Base-by-base conservation (phyloP, 2,113 vertebrate genomes). In the Elephantulus edwardii region DNA sequence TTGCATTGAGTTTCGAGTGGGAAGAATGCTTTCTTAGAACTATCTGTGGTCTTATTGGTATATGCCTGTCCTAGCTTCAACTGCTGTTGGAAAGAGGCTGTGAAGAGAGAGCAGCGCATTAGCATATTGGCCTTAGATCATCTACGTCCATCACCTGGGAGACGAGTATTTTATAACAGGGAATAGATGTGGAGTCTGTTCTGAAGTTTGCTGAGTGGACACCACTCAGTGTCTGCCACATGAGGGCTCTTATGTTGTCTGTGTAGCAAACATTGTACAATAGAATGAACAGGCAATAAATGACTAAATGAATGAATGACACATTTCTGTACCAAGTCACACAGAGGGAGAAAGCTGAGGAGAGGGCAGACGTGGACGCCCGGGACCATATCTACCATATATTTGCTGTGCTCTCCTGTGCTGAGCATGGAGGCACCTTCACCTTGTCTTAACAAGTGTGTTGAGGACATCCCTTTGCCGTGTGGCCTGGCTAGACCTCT, bases 171-270 rank as follows among this genome's bases (percentile, higher is more conserved):
- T 4, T 1, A 20, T 10, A 38, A 17, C 35, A 20, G 16, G 20
- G 64, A 42, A 24, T 24, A 8, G n/a, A 33, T 5, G 0, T 30
- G 46, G 48, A 28, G 3, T 22, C 84, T 40, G 44, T 33, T 22
- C 70, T 19, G 8, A 7, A n/a, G 77, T 72, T 16, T 19, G 42
- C 50, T 0, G 1, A 16, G 44, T 12, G 33, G 42, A 1, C 5
- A 6, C 3, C 8, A 40, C 6, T 2, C 6, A 1, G 11, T 0
- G 28, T 24, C 42, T 10, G 35, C 35, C 2, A 0, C 1, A 1
- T 9, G 0, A 22, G 11, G 35, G 5, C 22, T 17, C 6, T 72
- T 2, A 10, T n/a, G n/a, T n/a, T 3, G 0, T 3, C 42, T 44
- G n/a, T 11, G 64, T 13, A 9, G 14, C 8, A 8, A 1, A 0